Percentiles rank a stretch among this genome's conserved stretches.
phyloP scores from a whole-genome alignment of 2,113 vertebrate genomes.

The Vulpes ferrilata region DNA sequence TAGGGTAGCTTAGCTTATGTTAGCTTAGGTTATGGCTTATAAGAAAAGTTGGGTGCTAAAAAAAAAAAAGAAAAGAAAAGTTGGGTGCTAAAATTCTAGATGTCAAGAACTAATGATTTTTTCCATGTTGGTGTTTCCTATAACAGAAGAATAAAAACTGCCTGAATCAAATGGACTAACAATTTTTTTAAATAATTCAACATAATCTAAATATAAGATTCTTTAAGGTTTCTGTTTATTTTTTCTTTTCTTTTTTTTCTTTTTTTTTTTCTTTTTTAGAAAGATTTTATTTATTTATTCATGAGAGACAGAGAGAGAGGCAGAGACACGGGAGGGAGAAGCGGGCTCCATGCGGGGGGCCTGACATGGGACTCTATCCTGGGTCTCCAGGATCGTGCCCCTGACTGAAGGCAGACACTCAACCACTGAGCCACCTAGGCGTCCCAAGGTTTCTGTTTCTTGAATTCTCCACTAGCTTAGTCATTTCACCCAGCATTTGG shows the following conservation, averaged over 20 bases:
- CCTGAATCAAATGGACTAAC: not conserved
- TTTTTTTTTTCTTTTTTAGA: no score
- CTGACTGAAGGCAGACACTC: no score
- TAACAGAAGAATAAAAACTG: not conserved
- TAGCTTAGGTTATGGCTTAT: not conserved
- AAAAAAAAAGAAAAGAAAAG: not conserved
- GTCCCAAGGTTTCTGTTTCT: not conserved
- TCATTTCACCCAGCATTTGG: not conserved
- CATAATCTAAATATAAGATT: not conserved
- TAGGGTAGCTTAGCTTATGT: not conserved
- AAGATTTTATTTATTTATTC: no score
- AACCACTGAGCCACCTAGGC: no score
- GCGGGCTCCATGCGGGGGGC: no score
- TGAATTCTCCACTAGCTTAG: not conserved
- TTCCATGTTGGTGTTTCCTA: not conserved
- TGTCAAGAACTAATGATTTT: not conserved
- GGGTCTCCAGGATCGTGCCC: no score
- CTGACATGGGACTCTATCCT: no score
- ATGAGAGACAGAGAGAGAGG: no score
- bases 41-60: not conserved
- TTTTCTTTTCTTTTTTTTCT: no score
- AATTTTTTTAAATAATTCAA: not conserved
- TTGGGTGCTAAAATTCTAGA: not conserved
- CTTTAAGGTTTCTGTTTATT: not conserved
- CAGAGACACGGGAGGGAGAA: no score